Conservation (phyloP, 2,797 vertebrate genomes). For the Limnodromus scolopaceus region DNA sequence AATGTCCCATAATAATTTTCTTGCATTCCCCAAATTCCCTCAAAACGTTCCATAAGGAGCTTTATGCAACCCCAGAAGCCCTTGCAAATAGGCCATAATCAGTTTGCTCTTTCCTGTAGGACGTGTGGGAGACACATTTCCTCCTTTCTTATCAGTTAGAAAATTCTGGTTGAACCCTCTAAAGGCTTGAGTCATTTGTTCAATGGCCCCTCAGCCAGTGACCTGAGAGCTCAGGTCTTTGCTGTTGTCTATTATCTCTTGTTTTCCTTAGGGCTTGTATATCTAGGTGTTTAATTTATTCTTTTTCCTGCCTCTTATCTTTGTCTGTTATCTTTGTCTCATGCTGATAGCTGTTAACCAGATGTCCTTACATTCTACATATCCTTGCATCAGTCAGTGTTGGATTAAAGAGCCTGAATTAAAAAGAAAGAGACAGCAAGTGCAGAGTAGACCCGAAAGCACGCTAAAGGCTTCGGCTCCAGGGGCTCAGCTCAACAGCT, state of each 20-base stretch:
- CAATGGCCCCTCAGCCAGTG: neutral
- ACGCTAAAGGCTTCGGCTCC: neutral
- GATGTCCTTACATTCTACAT: neutral
- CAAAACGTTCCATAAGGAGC: neutral
- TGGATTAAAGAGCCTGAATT: neutral
- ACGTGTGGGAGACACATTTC: neutral
- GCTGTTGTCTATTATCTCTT: neutral
- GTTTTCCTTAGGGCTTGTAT: neutral
- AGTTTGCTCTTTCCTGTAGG: neutral
- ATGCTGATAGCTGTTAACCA: neutral
- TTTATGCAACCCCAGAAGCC: neutral
- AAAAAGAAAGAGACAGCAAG: neutral
- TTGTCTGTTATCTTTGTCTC: neutral
- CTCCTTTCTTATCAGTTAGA: neutral
- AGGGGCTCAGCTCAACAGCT: neutral
- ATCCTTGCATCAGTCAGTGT: neutral
- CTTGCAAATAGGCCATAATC: neutral
- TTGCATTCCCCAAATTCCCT: neutral
- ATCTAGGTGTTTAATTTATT: slow-evolving; percentile 23
- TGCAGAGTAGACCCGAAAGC: neutral
- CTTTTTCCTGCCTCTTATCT: slow-evolving; percentile 27
- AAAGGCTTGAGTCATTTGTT: neutral
- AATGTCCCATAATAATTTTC: neutral
- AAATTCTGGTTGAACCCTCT: neutral
- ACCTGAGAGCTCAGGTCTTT: neutral